These are phyloP conservation scores for Siniperca chuatsi DNA, from an alignment of 2,113 vertebrate genomes.

Conservation along the genomic window DNA sequence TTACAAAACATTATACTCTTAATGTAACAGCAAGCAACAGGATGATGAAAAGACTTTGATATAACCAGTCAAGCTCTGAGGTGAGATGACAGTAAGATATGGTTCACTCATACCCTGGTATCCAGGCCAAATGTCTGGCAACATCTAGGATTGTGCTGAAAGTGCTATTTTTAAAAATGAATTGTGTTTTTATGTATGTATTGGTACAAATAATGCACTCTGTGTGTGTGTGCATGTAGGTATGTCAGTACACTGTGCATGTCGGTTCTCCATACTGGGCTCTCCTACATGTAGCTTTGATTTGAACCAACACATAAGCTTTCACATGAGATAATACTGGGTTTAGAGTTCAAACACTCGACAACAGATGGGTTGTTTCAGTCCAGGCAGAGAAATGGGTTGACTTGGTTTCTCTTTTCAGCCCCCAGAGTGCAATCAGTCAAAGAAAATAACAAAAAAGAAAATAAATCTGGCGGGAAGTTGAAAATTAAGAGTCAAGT, in stretches of 20 bases:
- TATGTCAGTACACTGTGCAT: constrained; percentile 47
- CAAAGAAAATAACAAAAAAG: neutral
- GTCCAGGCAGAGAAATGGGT: constrained; percentile 59
- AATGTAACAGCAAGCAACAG: constrained; percentile 37
- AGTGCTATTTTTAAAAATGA: constrained; percentile 68
- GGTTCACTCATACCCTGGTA: constrained; percentile 60
- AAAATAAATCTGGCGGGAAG: constrained; percentile 46
- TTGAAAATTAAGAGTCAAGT: constrained; percentile 83
- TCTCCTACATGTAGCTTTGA: constrained; percentile 28
- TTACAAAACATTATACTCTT: constrained; percentile 8
- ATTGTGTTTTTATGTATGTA: constrained; percentile 30
- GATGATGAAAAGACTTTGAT: constrained; percentile 31
- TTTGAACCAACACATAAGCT: constrained; percentile 55
- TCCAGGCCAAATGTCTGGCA: constrained; percentile 56
- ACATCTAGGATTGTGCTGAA: constrained; percentile 74
- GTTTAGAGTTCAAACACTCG: constrained; percentile 58
- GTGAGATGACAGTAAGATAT: constrained; percentile 31
- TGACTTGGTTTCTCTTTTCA: constrained; percentile 42
- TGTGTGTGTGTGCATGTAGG: constrained; percentile 22
- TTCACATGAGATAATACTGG: constrained; percentile 79
- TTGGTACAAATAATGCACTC: constrained; percentile 5
- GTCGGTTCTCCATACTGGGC: constrained; percentile 44
- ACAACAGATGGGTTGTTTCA: constrained; percentile 58
- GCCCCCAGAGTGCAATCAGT: constrained; percentile 73
- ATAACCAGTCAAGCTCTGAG: constrained; percentile 16